Conservation (phyloP, 2,797 vertebrate genomes). For the Huso huso region DNA sequence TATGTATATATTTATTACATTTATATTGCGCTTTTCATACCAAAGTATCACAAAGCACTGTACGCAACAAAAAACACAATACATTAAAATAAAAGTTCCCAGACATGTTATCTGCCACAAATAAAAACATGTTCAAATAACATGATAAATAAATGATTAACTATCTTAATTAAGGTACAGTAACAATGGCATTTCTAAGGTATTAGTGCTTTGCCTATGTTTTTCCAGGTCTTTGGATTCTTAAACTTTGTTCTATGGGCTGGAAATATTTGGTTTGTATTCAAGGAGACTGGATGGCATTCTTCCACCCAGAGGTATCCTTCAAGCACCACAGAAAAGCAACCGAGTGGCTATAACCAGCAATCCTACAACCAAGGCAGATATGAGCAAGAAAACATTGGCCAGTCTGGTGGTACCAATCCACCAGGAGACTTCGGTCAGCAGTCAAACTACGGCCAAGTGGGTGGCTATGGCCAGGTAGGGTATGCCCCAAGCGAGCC, state of each 20-base stretch:
- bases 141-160: too few relatives aligned
- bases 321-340: constrained; percentile 71
- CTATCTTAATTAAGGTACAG: too few relatives aligned
- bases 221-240: constrained; percentile 82
- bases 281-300: constrained; percentile 95
- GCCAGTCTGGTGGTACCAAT: constrained; percentile 68
- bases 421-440: constrained; percentile 60
- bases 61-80: too few relatives aligned
- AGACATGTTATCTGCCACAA: too few relatives aligned
- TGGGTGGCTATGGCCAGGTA: constrained; percentile 65
- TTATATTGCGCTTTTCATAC: too few relatives aligned
- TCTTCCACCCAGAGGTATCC: constrained; percentile 72
- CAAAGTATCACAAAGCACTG: too few relatives aligned
- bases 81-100: too few relatives aligned
- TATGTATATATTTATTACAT: too few relatives aligned
- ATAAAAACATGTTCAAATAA: too few relatives aligned
- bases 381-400: constrained; percentile 70
- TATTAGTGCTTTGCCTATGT: neutral
- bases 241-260: constrained; percentile 98
- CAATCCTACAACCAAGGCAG: constrained; percentile 65
- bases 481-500: constrained; percentile 63
- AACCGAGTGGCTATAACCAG: constrained; percentile 66
- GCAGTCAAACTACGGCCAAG: constrained; percentile 72
- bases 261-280: constrained; percentile 98
- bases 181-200: too few relatives aligned